phyloP scores from a whole-genome alignment of 2,797 vertebrate species.

The Graptemys geographica region DNA sequence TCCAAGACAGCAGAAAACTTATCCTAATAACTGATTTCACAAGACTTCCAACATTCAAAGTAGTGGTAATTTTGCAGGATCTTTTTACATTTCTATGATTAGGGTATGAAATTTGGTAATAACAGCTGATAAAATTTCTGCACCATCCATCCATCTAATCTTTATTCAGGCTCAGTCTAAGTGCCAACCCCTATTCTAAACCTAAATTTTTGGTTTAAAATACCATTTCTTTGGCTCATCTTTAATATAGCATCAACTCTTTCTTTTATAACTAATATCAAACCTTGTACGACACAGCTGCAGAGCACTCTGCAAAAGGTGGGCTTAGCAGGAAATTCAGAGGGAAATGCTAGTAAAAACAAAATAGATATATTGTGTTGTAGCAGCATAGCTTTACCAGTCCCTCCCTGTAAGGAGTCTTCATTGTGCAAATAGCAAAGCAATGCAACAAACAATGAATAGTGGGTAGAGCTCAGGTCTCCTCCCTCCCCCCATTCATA shows the following conservation, averaged over 20 bases:
- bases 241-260: background rate
- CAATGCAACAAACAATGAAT: conserved; percentile 40
- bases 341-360: conserved; percentile 11
- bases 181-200: background rate
- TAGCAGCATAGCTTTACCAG: conserved; percentile 19
- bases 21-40: background rate
- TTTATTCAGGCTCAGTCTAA: background rate
- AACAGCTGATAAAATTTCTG: background rate
- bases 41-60: background rate
- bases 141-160: background rate
- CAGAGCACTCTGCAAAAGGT: background rate
- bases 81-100: background rate
- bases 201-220: background rate
- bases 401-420: conserved; percentile 3
- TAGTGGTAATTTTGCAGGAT: background rate
- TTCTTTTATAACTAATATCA: conserved; percentile 9
- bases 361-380: background rate
- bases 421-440: conserved; percentile 29
- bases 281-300: background rate
- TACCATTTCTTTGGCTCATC: background rate
- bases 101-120: background rate
- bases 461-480: background rate
- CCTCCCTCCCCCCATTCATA: background rate
- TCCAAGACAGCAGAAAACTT: background rate
- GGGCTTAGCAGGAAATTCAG: conserved; percentile 1